Conservation (phyloP, 2,888 invertebrate species). For the Lasiommata megera region DNA sequence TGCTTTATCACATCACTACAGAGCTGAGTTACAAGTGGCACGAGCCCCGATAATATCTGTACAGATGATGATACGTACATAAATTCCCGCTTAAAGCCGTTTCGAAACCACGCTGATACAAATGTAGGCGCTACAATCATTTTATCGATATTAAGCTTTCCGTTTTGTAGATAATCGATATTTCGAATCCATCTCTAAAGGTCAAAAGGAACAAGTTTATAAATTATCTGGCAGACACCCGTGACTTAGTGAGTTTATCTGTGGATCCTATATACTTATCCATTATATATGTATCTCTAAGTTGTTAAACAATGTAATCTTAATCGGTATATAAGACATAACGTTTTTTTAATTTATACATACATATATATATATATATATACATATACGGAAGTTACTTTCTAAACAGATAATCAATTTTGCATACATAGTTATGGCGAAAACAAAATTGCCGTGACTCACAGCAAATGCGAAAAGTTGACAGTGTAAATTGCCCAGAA, state of each 20-base stretch:
- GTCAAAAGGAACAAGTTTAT: slow-evolving; percentile 4
- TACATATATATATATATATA: too few species aligned
- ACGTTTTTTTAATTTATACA: too few species aligned
- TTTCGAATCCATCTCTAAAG: slow-evolving; percentile 8
- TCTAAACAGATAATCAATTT: too few species aligned
- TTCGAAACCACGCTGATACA: slow-evolving; percentile 8
- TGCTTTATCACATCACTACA: slow-evolving; percentile 50
- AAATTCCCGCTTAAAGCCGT: slow-evolving; percentile 54
- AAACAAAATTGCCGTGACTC: too few species aligned
- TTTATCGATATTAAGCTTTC: slow-evolving; percentile 15
- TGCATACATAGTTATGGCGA: too few species aligned
- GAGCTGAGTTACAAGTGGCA: slow-evolving; percentile 65
- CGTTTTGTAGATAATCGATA: slow-evolving; percentile 15
- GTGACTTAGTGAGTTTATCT: not conserved
- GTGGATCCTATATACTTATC: not conserved
- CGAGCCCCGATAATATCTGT: slow-evolving; percentile 73
- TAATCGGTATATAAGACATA: too few species aligned
- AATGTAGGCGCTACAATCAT: slow-evolving; percentile 11
- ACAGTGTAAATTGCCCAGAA: too few species aligned
- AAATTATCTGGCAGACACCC: slow-evolving; percentile 3
- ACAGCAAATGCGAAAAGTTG: too few species aligned
- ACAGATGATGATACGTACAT: slow-evolving; percentile 74
- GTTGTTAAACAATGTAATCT: too few species aligned
- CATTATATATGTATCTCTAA: too few species aligned
- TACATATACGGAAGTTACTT: too few species aligned